Conservation (phyloP, 1,140 invertebrate species). For the Drosophila mauritiana region DNA sequence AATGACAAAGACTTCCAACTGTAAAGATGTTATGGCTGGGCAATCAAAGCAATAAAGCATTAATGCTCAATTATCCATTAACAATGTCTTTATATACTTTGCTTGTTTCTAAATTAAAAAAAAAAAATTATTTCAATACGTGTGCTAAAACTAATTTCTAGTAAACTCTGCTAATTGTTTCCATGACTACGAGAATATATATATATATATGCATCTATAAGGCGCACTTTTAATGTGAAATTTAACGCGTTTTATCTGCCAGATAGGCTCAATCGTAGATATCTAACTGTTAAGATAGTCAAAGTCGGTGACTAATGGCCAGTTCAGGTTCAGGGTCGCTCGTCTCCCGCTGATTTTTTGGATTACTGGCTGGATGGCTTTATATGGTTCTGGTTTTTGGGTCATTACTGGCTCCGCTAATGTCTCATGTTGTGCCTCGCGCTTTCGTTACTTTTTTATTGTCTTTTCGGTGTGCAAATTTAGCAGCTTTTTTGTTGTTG, state of each 20-base stretch:
- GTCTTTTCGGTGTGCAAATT: constrained; percentile 23
- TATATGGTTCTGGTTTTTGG: constrained; percentile 23
- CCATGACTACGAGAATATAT: not conserved
- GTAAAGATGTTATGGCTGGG: not conserved
- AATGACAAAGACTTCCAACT: not conserved
- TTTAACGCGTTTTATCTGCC: not conserved
- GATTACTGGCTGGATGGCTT: constrained; percentile 15
- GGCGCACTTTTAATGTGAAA: not conserved
- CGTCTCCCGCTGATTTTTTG: constrained; percentile 4
- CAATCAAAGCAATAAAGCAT: no score
- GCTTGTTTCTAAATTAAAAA: no score
- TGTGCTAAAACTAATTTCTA: not conserved
- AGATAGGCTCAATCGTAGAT: constrained; percentile 15
- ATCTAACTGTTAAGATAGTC: constrained; percentile 35
- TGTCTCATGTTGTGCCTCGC: constrained; percentile 18
- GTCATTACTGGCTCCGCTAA: constrained; percentile 22
- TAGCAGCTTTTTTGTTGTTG: not conserved
- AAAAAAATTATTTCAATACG: no score
- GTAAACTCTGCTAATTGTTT: not conserved
- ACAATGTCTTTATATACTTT: no score
- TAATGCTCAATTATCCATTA: no score
- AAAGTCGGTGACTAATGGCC: constrained; percentile 29
- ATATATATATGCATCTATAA: not conserved
- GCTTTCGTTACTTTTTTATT: not conserved
- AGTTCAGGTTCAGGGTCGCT: constrained; percentile 48